phyloP scores from a whole-genome alignment of 2,888 invertebrate species.

The Platycheirus rosarum region DNA sequence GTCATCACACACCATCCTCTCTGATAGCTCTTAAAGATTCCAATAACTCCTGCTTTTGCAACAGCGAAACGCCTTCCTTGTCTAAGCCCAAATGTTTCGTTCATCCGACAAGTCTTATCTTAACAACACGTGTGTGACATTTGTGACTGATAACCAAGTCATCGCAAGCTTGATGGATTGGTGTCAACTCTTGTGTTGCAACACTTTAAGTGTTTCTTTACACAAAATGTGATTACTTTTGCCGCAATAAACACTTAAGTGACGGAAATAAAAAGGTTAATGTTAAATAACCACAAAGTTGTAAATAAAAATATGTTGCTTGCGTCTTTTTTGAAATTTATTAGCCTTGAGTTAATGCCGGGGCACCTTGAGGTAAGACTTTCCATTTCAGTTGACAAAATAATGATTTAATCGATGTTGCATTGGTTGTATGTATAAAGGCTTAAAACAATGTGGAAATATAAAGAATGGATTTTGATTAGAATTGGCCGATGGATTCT shows the following conservation, averaged over 20 bases:
- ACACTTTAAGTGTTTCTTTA: neutral
- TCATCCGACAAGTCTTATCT: neutral
- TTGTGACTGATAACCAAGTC: neutral
- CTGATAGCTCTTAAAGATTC: no score
- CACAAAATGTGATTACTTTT: neutral
- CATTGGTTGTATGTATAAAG: no score
- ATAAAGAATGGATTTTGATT: no score
- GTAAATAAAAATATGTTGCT: conserved; percentile 5
- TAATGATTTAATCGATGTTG: conserved; percentile 4
- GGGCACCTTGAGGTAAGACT: conserved; percentile 17
- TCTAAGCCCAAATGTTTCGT: neutral
- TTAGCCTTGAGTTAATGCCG: conserved; percentile 4
- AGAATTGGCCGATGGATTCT: no score
- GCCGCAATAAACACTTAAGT: conserved; percentile 23
- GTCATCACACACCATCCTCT: no score
- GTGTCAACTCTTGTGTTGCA: neutral
- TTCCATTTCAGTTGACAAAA: conserved; percentile 31
- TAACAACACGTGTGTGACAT: neutral
- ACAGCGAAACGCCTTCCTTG: no score
- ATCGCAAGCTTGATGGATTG: conserved; percentile 14
- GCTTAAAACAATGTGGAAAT: no score
- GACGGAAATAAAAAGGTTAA: conserved; percentile 24
- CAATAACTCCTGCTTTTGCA: no score
- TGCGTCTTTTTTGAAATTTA: conserved; percentile 20
- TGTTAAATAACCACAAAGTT: conserved; percentile 29